Conservation (phyloP, 1,140 invertebrate genomes). For the Drosophila dunni region DNA sequence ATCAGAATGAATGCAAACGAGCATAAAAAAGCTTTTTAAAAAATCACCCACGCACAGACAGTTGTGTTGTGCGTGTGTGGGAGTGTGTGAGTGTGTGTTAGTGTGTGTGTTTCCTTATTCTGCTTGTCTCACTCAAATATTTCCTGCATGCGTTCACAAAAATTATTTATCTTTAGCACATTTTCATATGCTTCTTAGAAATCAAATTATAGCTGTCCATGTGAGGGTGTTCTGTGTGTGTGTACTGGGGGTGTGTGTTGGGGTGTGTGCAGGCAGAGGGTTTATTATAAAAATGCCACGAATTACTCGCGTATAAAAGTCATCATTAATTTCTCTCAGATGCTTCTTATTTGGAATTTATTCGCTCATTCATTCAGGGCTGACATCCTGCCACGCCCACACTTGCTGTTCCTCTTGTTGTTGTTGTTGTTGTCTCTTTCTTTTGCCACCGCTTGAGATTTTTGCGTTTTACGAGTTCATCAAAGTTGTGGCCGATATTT, state of each 20-base stretch:
- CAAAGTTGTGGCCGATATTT: slow-evolving; percentile 72
- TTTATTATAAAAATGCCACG: slow-evolving; percentile 81
- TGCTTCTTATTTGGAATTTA: slow-evolving; percentile 78
- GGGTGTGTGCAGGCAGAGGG: slow-evolving; percentile 32
- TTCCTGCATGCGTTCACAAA: slow-evolving; percentile 63
- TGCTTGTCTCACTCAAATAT: slow-evolving; percentile 34
- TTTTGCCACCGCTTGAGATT: not conserved
- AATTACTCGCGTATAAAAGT: slow-evolving; percentile 81
- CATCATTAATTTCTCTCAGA: slow-evolving; percentile 81
- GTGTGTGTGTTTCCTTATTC: slow-evolving; percentile 2
- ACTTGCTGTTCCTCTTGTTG: too few relatives aligned
- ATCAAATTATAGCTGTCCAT: slow-evolving; percentile 77
- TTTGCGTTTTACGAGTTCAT: slow-evolving; percentile 72
- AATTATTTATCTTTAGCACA: slow-evolving; percentile 59
- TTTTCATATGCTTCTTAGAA: slow-evolving; percentile 66
- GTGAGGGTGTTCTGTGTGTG: slow-evolving; percentile 9
- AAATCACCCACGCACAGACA: slow-evolving; percentile 44
- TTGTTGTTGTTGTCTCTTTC: too few relatives aligned
- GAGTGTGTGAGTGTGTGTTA: too few relatives aligned
- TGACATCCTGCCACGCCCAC: slow-evolving; percentile 16
- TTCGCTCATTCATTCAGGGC: slow-evolving; percentile 70
- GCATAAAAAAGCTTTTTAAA: slow-evolving; percentile 77
- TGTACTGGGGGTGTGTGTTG: slow-evolving; percentile 19
- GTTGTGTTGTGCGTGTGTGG: too few relatives aligned
- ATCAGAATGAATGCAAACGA: slow-evolving; percentile 76